Evolutionary conservation across 2,797 vertebrate genomes (phyloP).

Genomic region (Rhadinocentrus ornatus): DNA sequence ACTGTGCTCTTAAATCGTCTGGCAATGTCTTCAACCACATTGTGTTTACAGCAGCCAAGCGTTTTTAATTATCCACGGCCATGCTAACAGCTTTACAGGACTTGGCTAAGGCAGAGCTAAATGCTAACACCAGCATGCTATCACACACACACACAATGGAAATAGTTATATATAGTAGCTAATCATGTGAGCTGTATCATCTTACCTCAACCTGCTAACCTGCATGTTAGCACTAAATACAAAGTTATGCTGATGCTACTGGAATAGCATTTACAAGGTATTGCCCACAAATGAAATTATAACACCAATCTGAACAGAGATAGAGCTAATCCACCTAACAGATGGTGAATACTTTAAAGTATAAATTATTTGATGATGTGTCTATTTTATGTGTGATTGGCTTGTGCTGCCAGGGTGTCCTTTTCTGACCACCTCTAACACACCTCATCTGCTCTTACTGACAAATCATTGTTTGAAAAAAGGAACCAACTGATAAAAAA

Average conservation of each 20-base stretch:
- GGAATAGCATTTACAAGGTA: neutral
- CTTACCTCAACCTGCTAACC: neutral
- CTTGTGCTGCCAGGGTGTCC: no score
- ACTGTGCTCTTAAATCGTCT: constrained; percentile 43
- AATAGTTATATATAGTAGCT: neutral
- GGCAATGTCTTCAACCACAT: constrained; percentile 47
- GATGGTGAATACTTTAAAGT: no score
- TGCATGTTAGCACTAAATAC: neutral
- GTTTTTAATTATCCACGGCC: constrained; percentile 44
- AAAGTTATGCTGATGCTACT: neutral
- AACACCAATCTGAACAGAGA: no score
- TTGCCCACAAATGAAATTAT: neutral
- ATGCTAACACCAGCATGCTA: constrained; percentile 10
- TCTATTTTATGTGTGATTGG: no score
- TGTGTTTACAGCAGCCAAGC: constrained; percentile 56
- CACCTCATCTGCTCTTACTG: neutral
- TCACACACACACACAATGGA: neutral
- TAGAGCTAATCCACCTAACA: no score
- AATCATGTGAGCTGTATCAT: neutral
- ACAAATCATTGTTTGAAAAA: neutral
- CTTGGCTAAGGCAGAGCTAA: constrained; percentile 8
- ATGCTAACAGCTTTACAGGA: constrained; percentile 10
- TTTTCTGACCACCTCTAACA: neutral
- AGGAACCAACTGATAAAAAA: no score
- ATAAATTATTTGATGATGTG: no score